A percentile compares a stretch with the other conserved stretches of the same genome.
phyloP scores from a whole-genome alignment of 2,113 vertebrate species.

The Spilogale gracilis region DNA sequence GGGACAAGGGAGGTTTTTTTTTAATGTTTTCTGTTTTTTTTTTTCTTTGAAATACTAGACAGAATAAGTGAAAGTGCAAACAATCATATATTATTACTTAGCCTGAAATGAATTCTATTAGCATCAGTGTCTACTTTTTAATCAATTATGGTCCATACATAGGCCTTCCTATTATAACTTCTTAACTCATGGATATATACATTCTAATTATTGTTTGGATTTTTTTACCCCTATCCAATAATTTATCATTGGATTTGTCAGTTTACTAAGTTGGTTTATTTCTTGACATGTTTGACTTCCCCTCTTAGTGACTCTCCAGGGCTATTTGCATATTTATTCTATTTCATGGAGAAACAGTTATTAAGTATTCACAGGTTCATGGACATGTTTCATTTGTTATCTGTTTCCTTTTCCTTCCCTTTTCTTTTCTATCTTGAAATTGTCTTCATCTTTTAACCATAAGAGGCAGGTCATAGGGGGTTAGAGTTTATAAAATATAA shows the following conservation, averaged over 20 bases:
- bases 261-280: slow-evolving; percentile 22
- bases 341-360: neutral
- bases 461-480: neutral
- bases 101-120: neutral
- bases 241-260: slow-evolving; percentile 7
- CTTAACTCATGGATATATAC: neutral
- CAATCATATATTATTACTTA: neutral
- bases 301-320: neutral
- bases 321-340: neutral
- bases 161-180: neutral
- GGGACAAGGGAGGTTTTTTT: neutral
- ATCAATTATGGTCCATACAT: neutral
- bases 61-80: slow-evolving; percentile 6
- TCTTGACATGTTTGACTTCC: neutral
- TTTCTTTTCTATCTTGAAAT: neutral
- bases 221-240: neutral
- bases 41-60: neutral
- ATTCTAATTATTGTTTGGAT: slow-evolving; percentile 5
- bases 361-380: neutral
- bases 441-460: neutral
- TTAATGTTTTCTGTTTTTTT: neutral
- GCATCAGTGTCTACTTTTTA: neutral
- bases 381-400: neutral
- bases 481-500: neutral
- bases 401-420: neutral